Percentiles rank a stretch among this genome's conserved stretches.
These are phyloP conservation scores for Anas acuta DNA, from an alignment of 2,797 vertebrate genomes.

Conservation along the genomic window DNA sequence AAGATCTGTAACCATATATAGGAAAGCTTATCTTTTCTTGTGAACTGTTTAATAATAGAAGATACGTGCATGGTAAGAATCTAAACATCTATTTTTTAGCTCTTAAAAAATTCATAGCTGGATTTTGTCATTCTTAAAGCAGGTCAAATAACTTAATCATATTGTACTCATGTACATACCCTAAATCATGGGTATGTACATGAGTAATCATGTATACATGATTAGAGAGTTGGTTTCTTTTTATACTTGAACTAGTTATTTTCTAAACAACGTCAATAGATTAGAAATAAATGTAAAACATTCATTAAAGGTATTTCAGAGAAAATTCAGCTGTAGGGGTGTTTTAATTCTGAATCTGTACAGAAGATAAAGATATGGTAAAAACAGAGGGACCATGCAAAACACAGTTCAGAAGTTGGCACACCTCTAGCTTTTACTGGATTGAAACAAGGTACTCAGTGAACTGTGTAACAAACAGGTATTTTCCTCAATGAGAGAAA, in stretches of 20 bases:
- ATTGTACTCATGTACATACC: background rate
- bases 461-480: background rate
- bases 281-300: background rate
- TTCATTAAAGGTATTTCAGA: background rate
- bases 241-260: background rate
- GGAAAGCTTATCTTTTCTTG: conserved; percentile 43
- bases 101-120: conserved; percentile 25
- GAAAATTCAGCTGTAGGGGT: background rate
- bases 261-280: background rate
- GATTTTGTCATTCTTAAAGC: conserved; percentile 17
- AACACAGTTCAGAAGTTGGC: background rate
- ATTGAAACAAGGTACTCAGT: conserved; percentile 15
- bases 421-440: background rate
- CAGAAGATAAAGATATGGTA: background rate
- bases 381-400: background rate
- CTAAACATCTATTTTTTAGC: conserved; percentile 9
- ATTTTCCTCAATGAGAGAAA: conserved; percentile 32
- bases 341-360: background rate
- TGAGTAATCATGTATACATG: fast-evolving
- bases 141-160: background rate
- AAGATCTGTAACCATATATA: conserved; percentile 25
- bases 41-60: conserved; percentile 33
- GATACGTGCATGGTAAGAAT: background rate
- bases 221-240: background rate
- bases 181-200: too few relatives aligned